These are phyloP conservation scores for Acleris cristana DNA, from an alignment of 2,888 invertebrate genomes.

Conservation along the genomic window DNA sequence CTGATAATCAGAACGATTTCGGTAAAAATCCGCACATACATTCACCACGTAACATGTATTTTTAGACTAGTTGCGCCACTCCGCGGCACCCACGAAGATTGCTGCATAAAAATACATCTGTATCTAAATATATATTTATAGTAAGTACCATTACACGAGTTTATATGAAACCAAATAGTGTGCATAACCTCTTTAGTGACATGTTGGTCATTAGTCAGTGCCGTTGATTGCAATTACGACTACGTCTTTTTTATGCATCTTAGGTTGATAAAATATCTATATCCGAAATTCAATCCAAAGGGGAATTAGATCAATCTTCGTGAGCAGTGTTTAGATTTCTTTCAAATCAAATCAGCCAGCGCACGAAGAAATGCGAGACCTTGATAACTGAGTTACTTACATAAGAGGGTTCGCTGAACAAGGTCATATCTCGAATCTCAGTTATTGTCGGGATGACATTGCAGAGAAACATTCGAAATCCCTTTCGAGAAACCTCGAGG, in stretches of 20 bases:
- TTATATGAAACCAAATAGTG: neutral
- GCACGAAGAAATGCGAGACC: constrained; percentile 41
- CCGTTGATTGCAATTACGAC: too few species aligned
- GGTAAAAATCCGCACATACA: constrained; percentile 46
- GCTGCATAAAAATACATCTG: constrained; percentile 50
- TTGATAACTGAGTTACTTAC: constrained; percentile 50
- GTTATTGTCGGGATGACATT: constrained; percentile 34
- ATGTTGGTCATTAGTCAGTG: too few species aligned
- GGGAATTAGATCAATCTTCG: constrained; percentile 14
- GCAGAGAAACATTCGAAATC: constrained; percentile 35
- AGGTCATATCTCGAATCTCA: constrained; percentile 61
- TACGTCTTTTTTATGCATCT: neutral
- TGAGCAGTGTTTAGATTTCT: constrained; percentile 30
- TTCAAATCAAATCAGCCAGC: constrained; percentile 27
- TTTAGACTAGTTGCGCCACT: constrained; percentile 62
- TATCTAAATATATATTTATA: constrained; percentile 39
- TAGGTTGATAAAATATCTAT: neutral
- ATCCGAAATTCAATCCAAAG: neutral
- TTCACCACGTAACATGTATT: constrained; percentile 60
- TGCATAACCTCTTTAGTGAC: neutral
- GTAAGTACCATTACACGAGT: constrained; percentile 9
- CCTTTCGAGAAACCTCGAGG: constrained; percentile 41
- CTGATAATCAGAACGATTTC: constrained; percentile 17
- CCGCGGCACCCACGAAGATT: constrained; percentile 54
- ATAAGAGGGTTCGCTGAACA: constrained; percentile 50